phyloP scores from a whole-genome alignment of 2,113 vertebrate species.

The Panthera tigris region DNA sequence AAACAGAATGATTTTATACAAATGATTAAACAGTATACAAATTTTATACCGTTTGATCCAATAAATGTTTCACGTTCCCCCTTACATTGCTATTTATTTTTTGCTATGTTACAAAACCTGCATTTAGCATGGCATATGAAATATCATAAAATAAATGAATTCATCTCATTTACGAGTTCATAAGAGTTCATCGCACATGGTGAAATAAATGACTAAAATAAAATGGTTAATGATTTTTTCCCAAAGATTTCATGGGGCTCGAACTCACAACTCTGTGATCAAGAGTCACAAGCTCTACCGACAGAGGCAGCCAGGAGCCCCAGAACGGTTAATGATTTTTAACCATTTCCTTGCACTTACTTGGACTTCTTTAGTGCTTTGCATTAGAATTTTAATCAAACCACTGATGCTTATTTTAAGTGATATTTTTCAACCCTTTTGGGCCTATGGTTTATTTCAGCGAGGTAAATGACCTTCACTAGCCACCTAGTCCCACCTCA shows the following conservation, averaged over 20 bases:
- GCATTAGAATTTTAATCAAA: slow-evolving; percentile 33
- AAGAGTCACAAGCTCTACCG: neutral
- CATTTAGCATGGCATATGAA: neutral
- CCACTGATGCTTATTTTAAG: neutral
- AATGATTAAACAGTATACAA: neutral
- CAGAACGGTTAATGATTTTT: neutral
- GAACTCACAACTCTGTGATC: neutral
- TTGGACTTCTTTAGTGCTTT: slow-evolving; percentile 4
- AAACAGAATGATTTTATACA: slow-evolving; percentile 9
- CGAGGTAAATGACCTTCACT: neutral
- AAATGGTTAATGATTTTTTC: neutral
- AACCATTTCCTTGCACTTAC: neutral
- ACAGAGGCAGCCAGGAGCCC: neutral
- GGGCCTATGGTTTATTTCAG: neutral
- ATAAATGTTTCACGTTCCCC: slow-evolving; percentile 11
- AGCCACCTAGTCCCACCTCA: neutral
- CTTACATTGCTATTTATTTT: neutral
- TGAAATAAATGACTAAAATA: slow-evolving; percentile 3
- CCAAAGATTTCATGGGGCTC: neutral
- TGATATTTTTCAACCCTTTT: neutral
- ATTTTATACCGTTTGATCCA: slow-evolving; percentile 2
- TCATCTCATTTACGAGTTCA: neutral
- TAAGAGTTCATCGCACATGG: neutral
- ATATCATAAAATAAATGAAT: neutral
- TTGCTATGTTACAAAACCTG: slow-evolving; percentile 37